Evolutionary conservation across 2,888 invertebrate species (phyloP), one percentile per base, ranked within the genome.

Genomic region (Anthophora plumipes): DNA sequence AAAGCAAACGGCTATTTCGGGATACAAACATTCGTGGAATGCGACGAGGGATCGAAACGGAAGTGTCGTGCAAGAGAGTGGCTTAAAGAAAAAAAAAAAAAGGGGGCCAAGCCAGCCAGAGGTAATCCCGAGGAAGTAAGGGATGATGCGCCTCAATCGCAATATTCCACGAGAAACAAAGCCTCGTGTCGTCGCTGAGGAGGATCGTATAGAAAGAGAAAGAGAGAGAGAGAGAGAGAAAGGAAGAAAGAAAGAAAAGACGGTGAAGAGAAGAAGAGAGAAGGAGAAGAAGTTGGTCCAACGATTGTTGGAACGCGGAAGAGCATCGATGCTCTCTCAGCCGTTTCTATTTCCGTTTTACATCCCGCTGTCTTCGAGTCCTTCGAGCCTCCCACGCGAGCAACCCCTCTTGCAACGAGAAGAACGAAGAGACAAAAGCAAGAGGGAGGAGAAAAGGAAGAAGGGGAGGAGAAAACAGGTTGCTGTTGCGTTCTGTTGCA

Each of bases 251-350:
- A 81, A 80, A 77, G 20, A 25, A 31, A 9, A n/a, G 31, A 3
- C 5, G 43, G 14, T 0, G 8, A 14, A 59, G 52, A 31, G 12
- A 20, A 12, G 22, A 41, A 63, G 46, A 74, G 37, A 57, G 79
- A 80, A 71, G 59, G 12, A 68, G 64, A 79, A 75, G 71, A 85
- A 82, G 79, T 74, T 67, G 70, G 80, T 88, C 84, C 84, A n/a
- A 70, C 85, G 89, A 91, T 91, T 91, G 89, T 90, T 90, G 89
- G 91, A 90, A 90, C 88, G 89, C 89, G 90, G 88, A 89, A 91
- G 89, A 90, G 85, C 85, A 85, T 83, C 86, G 85, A 82, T 77
- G 85, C 83, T 82, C 84, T 82, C 84, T 85, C 84, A 85, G 54
- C 52, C 72, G 70, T 68, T 84, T 89, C 90, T 90, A 90, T 91